Conservation (phyloP, 2,113 vertebrate species). For the Mobula birostris region DNA sequence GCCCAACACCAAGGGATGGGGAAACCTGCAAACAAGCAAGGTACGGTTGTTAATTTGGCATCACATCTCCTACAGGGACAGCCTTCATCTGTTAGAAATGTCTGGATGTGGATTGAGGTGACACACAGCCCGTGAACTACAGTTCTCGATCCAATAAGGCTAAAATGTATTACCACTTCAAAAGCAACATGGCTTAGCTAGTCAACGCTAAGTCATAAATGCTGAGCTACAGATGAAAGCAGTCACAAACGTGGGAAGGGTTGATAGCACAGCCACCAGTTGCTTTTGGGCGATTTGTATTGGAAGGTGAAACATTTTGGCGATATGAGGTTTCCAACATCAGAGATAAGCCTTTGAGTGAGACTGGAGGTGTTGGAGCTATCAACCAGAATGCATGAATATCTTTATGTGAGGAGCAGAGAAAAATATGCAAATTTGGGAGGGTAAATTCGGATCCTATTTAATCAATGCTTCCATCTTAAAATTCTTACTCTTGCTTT, state of each 20-base stretch:
- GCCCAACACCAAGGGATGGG: conserved; percentile 87
- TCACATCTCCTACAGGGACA: too few relatives aligned
- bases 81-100: background rate
- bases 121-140: background rate
- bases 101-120: background rate
- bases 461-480: too few relatives aligned
- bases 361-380: background rate
- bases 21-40: conserved; percentile 68
- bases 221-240: background rate
- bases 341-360: too few relatives aligned
- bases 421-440: background rate
- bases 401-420: background rate
- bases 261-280: background rate
- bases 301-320: background rate
- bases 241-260: background rate
- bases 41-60: background rate
- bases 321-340: background rate
- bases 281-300: background rate
- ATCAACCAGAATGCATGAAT: background rate
- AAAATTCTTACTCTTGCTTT: too few relatives aligned
- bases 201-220: background rate
- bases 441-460: background rate
- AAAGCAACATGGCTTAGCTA: background rate
- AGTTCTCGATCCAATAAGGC: background rate
- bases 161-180: background rate